Percentiles rank a stretch among this genome's conserved stretches.
Evolutionary conservation across 2,797 vertebrate genomes (phyloP).

Genomic region (Falco berigora): DNA sequence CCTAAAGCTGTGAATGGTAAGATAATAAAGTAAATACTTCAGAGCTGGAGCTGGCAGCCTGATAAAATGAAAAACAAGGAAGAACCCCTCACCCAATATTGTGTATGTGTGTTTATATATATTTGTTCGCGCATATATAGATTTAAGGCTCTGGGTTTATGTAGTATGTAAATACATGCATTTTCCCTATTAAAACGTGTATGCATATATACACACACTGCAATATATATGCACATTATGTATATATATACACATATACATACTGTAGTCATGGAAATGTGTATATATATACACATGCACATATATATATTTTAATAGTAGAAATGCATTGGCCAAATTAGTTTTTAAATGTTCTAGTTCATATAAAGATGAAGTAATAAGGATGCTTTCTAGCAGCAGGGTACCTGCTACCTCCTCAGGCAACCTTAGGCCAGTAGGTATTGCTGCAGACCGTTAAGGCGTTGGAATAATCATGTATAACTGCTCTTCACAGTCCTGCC

Average conservation of each 20-base stretch:
- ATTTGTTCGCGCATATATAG: neutral
- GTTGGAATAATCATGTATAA: neutral
- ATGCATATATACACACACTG: neutral
- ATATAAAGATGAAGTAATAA: neutral
- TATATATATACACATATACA: neutral
- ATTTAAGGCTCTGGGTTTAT: neutral
- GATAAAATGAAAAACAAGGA: neutral
- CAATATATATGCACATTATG: neutral
- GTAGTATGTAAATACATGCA: neutral
- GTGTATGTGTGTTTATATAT: neutral
- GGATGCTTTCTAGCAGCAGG: neutral
- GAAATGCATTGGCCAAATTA: neutral
- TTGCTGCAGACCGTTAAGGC: neutral
- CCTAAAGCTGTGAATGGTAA: neutral
- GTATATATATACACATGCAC: neutral
- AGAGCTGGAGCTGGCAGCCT: neutral
- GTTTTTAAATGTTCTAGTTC: neutral
- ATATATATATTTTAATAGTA: neutral
- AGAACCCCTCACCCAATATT: neutral
- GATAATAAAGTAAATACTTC: neutral
- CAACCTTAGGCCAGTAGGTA: neutral
- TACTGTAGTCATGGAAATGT: neutral
- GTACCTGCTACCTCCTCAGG: neutral
- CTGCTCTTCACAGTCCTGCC: neutral
- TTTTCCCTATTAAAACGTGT: neutral